These are phyloP conservation scores for Tolmerus cingulatus DNA, from an alignment of 2,888 invertebrate genomes.

Conservation along the genomic window DNA sequence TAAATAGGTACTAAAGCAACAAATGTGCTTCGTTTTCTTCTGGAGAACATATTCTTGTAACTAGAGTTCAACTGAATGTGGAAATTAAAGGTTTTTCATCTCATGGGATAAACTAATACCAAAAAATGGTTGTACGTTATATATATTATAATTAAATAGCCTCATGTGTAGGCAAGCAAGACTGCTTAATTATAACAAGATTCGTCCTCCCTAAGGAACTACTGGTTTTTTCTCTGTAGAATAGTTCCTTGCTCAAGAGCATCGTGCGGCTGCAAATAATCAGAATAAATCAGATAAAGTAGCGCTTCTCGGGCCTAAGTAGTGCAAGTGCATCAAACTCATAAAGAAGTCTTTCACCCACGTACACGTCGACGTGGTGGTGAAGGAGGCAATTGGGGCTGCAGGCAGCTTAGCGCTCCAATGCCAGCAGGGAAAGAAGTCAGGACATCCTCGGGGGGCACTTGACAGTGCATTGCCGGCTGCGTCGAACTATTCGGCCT, in stretches of 20 bases:
- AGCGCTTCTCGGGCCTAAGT: neutral
- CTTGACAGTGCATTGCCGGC: neutral
- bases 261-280: neutral
- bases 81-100: neutral
- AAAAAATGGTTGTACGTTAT: neutral
- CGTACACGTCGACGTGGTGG: neutral
- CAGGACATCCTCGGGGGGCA: neutral
- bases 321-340: slow-evolving; percentile 37
- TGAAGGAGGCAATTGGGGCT: slow-evolving; percentile 7
- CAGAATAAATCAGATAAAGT: neutral
- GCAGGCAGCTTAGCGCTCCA: neutral
- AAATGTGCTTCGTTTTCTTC: neutral
- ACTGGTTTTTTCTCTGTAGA: neutral
- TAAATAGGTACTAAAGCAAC: neutral
- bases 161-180: neutral
- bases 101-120: neutral
- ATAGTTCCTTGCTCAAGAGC: neutral
- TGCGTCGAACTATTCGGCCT: neutral
- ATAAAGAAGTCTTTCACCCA: slow-evolving; percentile 26
- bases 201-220: neutral
- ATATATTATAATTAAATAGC: neutral
- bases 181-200: neutral
- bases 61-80: neutral
- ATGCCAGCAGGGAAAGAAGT: slow-evolving; percentile 3
- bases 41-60: neutral